A percentile compares a stretch with the other conserved stretches of the same genome.
Evolutionary conservation across 1,140 invertebrate genomes (phyloP).

Genomic region (Zaprionus ornatus): DNA sequence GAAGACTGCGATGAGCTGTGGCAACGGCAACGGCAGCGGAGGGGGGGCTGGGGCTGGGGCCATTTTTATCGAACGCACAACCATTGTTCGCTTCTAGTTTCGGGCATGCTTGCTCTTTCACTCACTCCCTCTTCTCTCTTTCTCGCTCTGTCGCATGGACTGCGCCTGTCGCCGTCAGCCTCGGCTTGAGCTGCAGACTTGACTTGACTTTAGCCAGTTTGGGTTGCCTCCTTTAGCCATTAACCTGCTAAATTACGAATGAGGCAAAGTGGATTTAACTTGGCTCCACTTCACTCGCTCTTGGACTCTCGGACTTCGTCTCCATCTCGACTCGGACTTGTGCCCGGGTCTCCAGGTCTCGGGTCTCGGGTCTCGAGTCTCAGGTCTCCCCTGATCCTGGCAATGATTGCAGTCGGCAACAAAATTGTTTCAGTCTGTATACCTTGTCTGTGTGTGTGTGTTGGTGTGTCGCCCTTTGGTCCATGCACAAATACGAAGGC

Average conservation of each 20-base stretch:
- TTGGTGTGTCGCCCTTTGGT: slow-evolving; percentile 9
- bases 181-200: slow-evolving; percentile 17
- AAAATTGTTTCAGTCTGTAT: slow-evolving; percentile 62
- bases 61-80: slow-evolving; percentile 61
- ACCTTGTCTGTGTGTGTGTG: slow-evolving; percentile 15
- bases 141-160: neutral
- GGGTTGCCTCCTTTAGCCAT: slow-evolving; percentile 64
- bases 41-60: slow-evolving; percentile 24
- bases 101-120: slow-evolving; percentile 2
- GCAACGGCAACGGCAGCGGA: neutral
- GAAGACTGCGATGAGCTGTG: slow-evolving; percentile 44
- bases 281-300: slow-evolving; percentile 33
- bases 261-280: slow-evolving; percentile 72
- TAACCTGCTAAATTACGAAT: slow-evolving; percentile 76
- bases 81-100: slow-evolving; percentile 63
- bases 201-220: slow-evolving; percentile 48
- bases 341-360: neutral
- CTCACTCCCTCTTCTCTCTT: neutral
- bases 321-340: neutral
- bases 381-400: slow-evolving; percentile 57
- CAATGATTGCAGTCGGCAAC: slow-evolving; percentile 71
- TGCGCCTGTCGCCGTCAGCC: slow-evolving; percentile 43
- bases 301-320: neutral
- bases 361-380: neutral
- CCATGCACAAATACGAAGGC: slow-evolving; percentile 39